These are phyloP conservation scores for Drosophila robusta DNA, from an alignment of 2,888 invertebrate genomes.

Conservation along the genomic window DNA sequence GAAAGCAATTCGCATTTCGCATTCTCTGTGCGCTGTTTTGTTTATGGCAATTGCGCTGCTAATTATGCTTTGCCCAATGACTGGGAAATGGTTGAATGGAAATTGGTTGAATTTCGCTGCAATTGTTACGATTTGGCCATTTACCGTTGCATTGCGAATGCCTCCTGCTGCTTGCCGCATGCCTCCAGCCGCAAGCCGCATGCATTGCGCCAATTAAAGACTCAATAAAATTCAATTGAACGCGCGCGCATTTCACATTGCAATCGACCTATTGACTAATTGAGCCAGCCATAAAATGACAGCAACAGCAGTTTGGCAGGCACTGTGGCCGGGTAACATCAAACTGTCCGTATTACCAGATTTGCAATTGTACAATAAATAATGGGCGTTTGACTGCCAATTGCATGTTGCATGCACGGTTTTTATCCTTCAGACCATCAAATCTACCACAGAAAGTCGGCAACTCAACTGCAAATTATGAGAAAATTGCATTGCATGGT, in stretches of 20 bases:
- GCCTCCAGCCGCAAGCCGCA: slow-evolving; percentile 38
- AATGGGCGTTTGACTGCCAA: slow-evolving; percentile 9
- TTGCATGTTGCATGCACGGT: slow-evolving; percentile 11
- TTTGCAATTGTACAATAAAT: slow-evolving; percentile 6
- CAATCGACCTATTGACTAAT: slow-evolving; percentile 34
- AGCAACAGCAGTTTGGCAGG: slow-evolving; percentile 23
- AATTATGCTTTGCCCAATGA: slow-evolving; percentile 65
- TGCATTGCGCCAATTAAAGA: slow-evolving; percentile 71
- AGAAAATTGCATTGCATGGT: background rate
- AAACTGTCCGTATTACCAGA: slow-evolving; percentile 13
- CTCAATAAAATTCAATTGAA: slow-evolving; percentile 76
- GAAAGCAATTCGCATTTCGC: slow-evolving; percentile 46
- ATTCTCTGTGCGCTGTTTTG: slow-evolving; percentile 37
- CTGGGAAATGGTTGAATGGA: slow-evolving; percentile 38
- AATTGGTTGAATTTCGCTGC: slow-evolving; percentile 53
- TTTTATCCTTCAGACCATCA: background rate
- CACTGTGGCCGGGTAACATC: slow-evolving; percentile 6
- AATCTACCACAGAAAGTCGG: slow-evolving; percentile 3
- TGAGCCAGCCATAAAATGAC: slow-evolving; percentile 38
- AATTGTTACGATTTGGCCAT: slow-evolving; percentile 64
- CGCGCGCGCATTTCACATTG: slow-evolving; percentile 15
- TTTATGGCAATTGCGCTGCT: slow-evolving; percentile 62
- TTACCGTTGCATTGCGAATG: slow-evolving; percentile 27
- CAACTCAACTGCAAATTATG: slow-evolving; percentile 32
- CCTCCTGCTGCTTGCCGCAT: background rate